These are phyloP conservation scores for Suncus etruscus DNA, from an alignment of 2,113 vertebrate species.

Conservation along the genomic window DNA sequence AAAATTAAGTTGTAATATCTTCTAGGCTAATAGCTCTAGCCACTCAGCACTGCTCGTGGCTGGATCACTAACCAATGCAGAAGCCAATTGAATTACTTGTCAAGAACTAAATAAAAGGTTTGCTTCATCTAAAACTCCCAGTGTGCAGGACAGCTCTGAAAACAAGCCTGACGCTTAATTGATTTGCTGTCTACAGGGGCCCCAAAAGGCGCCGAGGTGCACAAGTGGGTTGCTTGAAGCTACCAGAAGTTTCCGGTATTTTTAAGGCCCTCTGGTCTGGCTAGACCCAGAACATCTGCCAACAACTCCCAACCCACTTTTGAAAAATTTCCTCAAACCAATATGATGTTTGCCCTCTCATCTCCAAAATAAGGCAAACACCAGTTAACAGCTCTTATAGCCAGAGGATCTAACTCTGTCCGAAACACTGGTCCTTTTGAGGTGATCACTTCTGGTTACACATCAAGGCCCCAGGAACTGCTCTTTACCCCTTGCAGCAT, in stretches of 20 bases:
- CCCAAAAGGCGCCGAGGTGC: conserved; percentile 85
- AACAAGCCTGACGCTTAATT: conserved; percentile 87
- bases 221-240: conserved; percentile 83
- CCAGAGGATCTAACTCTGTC: neutral
- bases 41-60: conserved; percentile 80
- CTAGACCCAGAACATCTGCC: conserved; percentile 15
- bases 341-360: conserved; percentile 19
- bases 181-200: conserved; percentile 88
- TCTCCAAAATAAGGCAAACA: neutral
- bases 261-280: conserved; percentile 74
- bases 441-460: neutral
- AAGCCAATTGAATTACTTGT: conserved; percentile 89
- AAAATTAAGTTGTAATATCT: conserved; percentile 84
- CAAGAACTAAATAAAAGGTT: conserved; percentile 90
- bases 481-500: neutral
- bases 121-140: conserved; percentile 89
- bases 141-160: conserved; percentile 86
- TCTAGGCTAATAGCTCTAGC: conserved; percentile 82
- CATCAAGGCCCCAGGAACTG: too few relatives aligned
- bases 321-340: neutral
- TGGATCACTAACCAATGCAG: conserved; percentile 84
- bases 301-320: neutral
- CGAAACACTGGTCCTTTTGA: neutral
- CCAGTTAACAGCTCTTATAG: neutral
- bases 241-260: conserved; percentile 84